Evolutionary conservation across 1,140 invertebrate species (phyloP).

Genomic region (Ladona fulva): DNA sequence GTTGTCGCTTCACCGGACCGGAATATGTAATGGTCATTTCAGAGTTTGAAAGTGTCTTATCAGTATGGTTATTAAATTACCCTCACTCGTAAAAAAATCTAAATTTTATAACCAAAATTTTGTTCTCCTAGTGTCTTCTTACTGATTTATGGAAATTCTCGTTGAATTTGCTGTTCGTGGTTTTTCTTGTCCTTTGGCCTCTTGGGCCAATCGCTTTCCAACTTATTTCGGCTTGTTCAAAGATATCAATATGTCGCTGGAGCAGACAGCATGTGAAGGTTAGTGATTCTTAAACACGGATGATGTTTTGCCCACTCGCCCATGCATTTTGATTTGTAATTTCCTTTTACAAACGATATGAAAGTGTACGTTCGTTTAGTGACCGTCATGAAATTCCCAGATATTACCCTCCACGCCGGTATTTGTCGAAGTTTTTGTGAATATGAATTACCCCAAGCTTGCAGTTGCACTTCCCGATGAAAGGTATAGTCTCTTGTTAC

Average conservation of each 20-base stretch:
- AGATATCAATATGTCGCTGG: neutral
- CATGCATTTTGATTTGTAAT: neutral
- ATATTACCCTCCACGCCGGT: neutral
- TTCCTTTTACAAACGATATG: neutral
- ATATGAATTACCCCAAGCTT: slow-evolving; percentile 5
- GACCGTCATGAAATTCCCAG: slow-evolving; percentile 3
- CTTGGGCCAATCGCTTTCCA: neutral
- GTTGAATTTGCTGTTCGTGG: neutral
- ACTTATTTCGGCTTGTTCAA: slow-evolving; percentile 9
- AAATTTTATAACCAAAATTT: neutral
- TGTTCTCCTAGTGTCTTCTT: neutral
- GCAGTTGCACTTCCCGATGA: slow-evolving; percentile 2
- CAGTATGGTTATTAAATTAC: neutral
- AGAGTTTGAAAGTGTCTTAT: neutral
- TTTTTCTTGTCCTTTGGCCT: neutral
- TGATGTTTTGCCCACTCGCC: neutral
- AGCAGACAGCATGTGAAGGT: slow-evolving; percentile 7
- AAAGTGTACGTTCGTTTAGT: neutral
- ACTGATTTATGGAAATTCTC: neutral
- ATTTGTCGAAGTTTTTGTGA: neutral
- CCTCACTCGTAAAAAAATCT: neutral
- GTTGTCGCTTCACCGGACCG: neutral
- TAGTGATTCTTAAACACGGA: neutral
- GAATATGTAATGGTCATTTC: neutral
- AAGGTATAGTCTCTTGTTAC: slow-evolving; percentile 1